phyloP scores from a whole-genome alignment of 30 jellyfish, hydroid and myxozoan species.

The Rhopilema esculentum region DNA sequence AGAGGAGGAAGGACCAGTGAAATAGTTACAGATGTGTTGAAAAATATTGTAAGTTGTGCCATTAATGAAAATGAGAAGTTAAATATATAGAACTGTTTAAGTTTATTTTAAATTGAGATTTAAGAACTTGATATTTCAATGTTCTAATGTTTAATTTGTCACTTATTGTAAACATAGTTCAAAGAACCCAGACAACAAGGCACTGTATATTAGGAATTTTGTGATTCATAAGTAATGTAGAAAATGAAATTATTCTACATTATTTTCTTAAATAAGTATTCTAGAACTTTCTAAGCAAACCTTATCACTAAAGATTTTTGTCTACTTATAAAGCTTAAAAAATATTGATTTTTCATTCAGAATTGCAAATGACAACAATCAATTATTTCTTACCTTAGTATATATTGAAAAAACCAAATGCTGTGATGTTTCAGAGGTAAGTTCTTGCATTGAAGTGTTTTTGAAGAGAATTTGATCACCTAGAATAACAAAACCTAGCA shows the following conservation, averaged over 20 bases:
- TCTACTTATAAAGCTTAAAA: too few species aligned
- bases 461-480: neutral
- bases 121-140: neutral
- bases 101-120: too few species aligned
- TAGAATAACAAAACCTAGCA: too few species aligned
- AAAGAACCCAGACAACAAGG: too few species aligned
- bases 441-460: neutral
- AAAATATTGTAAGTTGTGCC: constrained; percentile 76
- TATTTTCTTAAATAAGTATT: too few species aligned
- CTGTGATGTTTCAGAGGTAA: constrained; percentile 90
- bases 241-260: too few species aligned
- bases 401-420: constrained; percentile 85
- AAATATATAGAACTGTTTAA: neutral
- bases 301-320: too few species aligned
- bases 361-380: neutral
- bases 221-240: too few species aligned
- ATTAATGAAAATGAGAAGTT: neutral
- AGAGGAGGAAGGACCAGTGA: constrained; percentile 98
- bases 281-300: too few species aligned
- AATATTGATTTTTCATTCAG: neutral
- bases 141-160: too few species aligned
- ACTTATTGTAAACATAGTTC: too few species aligned
- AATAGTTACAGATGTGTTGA: constrained; percentile 80
- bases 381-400: constrained; percentile 40
- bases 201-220: too few species aligned